Evolutionary conservation across 2,797 vertebrate genomes (phyloP), one percentile per base, ranked within the genome.

Genomic region (Bovichtus diacanthus): DNA sequence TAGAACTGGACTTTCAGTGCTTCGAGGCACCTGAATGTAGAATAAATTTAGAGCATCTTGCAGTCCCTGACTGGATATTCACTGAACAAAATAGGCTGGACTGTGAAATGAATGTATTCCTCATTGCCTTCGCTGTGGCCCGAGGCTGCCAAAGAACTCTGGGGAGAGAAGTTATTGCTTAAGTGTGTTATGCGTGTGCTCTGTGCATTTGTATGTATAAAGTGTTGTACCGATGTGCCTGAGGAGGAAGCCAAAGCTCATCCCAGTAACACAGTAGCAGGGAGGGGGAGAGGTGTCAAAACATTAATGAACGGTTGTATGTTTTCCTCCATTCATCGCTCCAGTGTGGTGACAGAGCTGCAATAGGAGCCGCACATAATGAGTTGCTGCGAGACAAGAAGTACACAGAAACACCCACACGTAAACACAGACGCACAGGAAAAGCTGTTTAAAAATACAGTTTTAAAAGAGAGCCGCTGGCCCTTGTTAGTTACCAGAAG

Each of bases 41-140:
- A 83, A 83, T 49, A 80, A 44, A 73, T 82, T 74, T 27, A 39
- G 53, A 76, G 65, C 68, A 23, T 44, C 65, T 53, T 46, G n/a
- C 60, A 49, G 54, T 56, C 54, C 41, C 74, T 49, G 47, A 29
- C 87, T 75, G 65, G 72, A 83, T 81, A 50, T 66, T 67, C 81
- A 56, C 80, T 60, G 73, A 77, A 54, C 62, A 81, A 62, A 82
- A 84, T 2, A 82, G 74, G 66, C 66, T 58, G 83, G 83, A 78
- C 85, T 78, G 72, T 81, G 58, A 85, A 83, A 89, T 80, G 53
- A 71, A 83, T 67, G 68, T 62, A 74, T 86, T 87, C 69, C 74
- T 87, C 76, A 66, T 77, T 68, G 79, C 79, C 64, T 78, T 43
- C 19, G 66, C 81, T 64, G 80, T 70, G 74, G 85, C 85, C 81